Evolutionary conservation across 2,888 invertebrate species (phyloP), one percentile per base, ranked within the genome.

Genomic region (Esperia sulphurella): DNA sequence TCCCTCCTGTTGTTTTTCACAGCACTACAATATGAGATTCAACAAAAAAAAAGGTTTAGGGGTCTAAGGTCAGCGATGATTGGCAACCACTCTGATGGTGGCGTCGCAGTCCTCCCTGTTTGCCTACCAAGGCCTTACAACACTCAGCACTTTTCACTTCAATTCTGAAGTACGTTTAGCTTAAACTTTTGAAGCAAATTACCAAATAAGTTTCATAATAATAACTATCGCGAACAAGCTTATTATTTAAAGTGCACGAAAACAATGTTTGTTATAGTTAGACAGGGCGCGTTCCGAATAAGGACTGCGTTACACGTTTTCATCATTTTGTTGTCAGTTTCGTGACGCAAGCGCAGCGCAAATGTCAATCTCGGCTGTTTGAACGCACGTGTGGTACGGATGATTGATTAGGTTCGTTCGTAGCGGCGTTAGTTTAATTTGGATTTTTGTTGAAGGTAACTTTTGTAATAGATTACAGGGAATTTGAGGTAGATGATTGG

Each of bases 321-420:
- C 76, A 75, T 75, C 72, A 75, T 71, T 73, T 69, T 57, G 71
- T 59, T 63, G 70, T 70, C 71, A 65, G 61, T 48, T 49, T 29
- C 50, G 59, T 80, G 72, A 75, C 68, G 78, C 65, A 79, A 79
- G 63, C 45, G 41, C 37, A 53, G 53, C 59, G 64, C 67, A 71
- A 78, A 78, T 79, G 80, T 79, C 80, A 80, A 64, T 72, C 55
- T 63, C 45, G 61, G 65, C 21, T 7, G 54, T 61, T 51, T 55
- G 65, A 54, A 60, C 63, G 59, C 65, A 61, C 67, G 68, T 62
- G 65, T 46, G 54, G 60, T 57, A 59, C 57, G 61, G 57, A 68
- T 78, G 76, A 77, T 68, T 70, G 75, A 78, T 76, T 55, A 67
- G 57, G 49, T 52, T 52, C 44, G 49, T 50, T 53, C 58, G 61